Evolutionary conservation across 1,140 invertebrate genomes (phyloP).

Genomic region (Temnothorax longispinosus): DNA sequence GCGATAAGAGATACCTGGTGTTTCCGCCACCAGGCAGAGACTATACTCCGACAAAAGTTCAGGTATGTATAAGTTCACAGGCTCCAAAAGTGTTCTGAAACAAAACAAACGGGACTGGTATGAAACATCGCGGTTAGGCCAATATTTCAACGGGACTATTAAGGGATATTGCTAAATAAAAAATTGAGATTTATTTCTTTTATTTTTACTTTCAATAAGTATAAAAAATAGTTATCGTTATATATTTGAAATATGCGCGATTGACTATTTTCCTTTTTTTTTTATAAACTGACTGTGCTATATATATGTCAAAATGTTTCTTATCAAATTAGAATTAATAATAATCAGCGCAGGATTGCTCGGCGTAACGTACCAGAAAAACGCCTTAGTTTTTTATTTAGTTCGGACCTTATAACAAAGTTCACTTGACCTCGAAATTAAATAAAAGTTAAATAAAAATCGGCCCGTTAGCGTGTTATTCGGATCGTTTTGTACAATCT

Average conservation of each 20-base stretch:
- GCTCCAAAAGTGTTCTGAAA: not conserved
- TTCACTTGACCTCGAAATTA: not conserved
- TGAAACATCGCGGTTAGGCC: not conserved
- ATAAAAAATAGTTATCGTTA: not conserved
- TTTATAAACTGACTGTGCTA: not conserved
- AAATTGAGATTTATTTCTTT: not conserved
- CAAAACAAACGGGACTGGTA: not conserved
- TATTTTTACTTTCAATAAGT: not conserved
- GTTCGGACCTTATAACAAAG: not conserved
- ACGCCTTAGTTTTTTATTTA: not conserved
- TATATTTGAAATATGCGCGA: not conserved
- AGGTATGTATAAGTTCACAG: constrained; percentile 73
- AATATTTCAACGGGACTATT: not conserved
- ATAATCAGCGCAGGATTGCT: not conserved
- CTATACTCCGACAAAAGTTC: constrained; percentile 77
- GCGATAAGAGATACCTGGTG: constrained; percentile 80
- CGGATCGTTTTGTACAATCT: constrained; percentile 6
- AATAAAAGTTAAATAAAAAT: constrained; percentile 41
- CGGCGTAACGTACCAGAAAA: not conserved
- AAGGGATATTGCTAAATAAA: constrained; percentile 20
- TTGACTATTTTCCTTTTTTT: not conserved
- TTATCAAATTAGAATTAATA: not conserved
- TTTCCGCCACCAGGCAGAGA: constrained; percentile 70
- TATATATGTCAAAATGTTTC: not conserved
- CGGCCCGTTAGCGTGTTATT: not conserved